phyloP scores from a whole-genome alignment of 2,113 vertebrate species.

The Daboia siamensis region DNA sequence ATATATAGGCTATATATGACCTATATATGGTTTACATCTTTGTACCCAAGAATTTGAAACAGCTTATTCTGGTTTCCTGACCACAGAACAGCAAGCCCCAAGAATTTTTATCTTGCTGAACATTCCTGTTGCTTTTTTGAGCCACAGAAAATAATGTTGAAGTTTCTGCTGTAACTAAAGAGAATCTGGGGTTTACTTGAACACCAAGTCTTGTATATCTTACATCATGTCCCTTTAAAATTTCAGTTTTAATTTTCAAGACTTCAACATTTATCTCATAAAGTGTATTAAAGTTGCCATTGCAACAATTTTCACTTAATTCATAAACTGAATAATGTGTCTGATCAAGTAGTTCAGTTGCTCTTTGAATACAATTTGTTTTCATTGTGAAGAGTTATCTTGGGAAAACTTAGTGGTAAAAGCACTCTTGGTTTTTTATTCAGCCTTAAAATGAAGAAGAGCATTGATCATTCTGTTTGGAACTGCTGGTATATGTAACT shows the following conservation, averaged over 20 bases:
- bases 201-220: neutral
- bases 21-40: neutral
- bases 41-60: neutral
- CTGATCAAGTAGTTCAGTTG: constrained; percentile 1
- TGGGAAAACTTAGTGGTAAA: neutral
- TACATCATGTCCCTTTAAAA: neutral
- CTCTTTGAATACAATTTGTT: neutral
- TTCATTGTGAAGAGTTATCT: neutral
- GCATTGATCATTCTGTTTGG: neutral
- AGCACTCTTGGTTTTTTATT: neutral
- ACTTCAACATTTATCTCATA: constrained; percentile 17
- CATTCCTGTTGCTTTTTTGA: neutral
- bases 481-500: neutral
- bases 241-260: neutral
- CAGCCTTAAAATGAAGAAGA: neutral
- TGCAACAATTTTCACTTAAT: neutral
- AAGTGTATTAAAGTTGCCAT: neutral
- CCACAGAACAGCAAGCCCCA: neutral
- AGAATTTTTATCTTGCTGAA: neutral
- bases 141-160: neutral
- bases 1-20: no score
- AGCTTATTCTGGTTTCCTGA: neutral
- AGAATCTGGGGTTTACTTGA: neutral
- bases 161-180: neutral
- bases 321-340: neutral